phyloP scores from a whole-genome alignment of 1,140 invertebrate species.

The Bombus polaris region DNA sequence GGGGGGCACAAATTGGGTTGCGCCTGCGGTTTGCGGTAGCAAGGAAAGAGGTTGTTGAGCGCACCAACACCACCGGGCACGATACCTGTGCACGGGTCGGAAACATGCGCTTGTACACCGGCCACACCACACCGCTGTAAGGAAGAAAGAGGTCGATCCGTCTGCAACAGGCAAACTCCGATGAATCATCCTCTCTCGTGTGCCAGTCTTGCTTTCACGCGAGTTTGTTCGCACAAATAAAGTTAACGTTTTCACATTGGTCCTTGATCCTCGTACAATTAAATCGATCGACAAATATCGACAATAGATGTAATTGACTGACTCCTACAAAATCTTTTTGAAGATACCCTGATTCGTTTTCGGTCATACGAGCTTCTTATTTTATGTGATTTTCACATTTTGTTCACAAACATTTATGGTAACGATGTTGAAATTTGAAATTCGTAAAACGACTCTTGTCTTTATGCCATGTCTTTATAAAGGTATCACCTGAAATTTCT shows the following conservation, averaged over 20 bases:
- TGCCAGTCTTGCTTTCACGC: constrained; percentile 44
- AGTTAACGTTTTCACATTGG: not conserved
- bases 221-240: not conserved
- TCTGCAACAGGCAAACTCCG: constrained; percentile 63
- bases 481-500: not conserved
- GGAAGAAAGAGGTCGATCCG: constrained; percentile 69
- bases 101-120: not conserved
- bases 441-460: not conserved
- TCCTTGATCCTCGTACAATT: not conserved
- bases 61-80: not conserved
- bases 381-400: too few species aligned
- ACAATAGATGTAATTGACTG: not conserved
- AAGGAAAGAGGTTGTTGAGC: constrained; percentile 36
- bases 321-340: not conserved
- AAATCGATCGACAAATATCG: not conserved
- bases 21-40: constrained; percentile 49
- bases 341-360: not conserved
- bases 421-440: not conserved
- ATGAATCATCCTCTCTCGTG: constrained; percentile 65
- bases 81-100: constrained; percentile 17
- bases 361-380: not conserved
- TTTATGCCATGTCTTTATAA: not conserved
- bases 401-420: not conserved
- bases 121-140: constrained; percentile 47
- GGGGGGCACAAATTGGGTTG: constrained; percentile 42